Base-by-base conservation (phyloP, 2,797 vertebrate species). In the Paedocypris micromegethes region DNA sequence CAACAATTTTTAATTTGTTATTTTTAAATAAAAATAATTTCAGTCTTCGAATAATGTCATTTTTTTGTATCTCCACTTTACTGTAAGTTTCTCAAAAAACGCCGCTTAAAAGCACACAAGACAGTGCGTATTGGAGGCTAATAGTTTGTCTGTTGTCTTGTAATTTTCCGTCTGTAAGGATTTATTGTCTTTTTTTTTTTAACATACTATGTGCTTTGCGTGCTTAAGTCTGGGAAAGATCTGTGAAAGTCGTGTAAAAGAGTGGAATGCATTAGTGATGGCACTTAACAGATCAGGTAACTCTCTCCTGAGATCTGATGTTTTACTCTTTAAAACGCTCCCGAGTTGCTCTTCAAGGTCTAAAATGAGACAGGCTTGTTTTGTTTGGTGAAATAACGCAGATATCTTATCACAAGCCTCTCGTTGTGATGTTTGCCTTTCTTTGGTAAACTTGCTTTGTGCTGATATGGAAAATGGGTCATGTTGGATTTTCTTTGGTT, bases 261-360 rank as follows among this genome's bases (percentile, higher is more conserved):
- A 57, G 51, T 55, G 51, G 55, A 44, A 61, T 60, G 5, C 42
- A 38, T 37, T 41, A 37, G 38, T 54, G 50, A 54, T 61, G 38
- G 39, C 48, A 8, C 51, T 45, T 9, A n/a, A 39, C 39, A 67
- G 44, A 49, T 56, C 52, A 5, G 38, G 6, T 49, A 49, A 53
- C 42, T 53, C 47, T 52, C 9, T 41, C 4, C 42, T 46, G 66
- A 46, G 37, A 60, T 59, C 38, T 45, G 8, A 53, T 51, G 37
- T 3, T 61, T 7, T 9, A 46, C 44, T 7, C 43, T 2, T 52
- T 44, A 52, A 39, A 68, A 23, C 23, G 9, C 23, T 37, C 23
- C 23, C 23, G 23, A 23, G 23, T 23, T 23, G 23, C 23, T 48
- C 5, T 9, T 6, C n/a, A 9, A 45, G 5, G 54, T 55, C 8